Conservation (phyloP, 2,888 invertebrate species). For the Apamea crenata region DNA sequence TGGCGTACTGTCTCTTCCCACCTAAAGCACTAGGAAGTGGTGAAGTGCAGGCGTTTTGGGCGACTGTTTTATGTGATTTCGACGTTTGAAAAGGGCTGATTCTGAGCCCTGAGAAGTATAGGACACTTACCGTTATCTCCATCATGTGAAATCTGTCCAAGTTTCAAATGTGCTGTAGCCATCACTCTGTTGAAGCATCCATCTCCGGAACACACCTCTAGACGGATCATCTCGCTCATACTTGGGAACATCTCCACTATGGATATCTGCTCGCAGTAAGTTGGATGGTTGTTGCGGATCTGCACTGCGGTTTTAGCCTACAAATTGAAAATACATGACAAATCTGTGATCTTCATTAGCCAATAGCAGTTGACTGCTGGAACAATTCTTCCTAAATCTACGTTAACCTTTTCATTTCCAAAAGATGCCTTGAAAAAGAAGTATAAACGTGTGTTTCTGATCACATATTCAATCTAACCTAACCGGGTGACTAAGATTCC, state of each 20-base stretch:
- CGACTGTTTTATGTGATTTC: no score
- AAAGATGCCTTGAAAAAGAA: not conserved
- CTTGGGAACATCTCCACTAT: slow-evolving; percentile 96
- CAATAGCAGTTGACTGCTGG: not conserved
- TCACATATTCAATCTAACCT: not conserved
- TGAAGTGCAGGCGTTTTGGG: not conserved
- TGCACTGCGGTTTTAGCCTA: slow-evolving; percentile 92
- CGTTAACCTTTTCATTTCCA: not conserved
- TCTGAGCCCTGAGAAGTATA: not conserved
- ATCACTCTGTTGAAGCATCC: slow-evolving; percentile 83
- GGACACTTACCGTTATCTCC: slow-evolving; percentile 80
- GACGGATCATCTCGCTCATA: slow-evolving; percentile 92
- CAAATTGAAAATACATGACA: slow-evolving; percentile 4
- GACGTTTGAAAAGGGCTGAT: not conserved
- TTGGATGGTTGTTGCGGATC: slow-evolving; percentile 91
- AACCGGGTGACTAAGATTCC: not conserved
- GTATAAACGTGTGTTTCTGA: not conserved
- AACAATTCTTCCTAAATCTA: not conserved
- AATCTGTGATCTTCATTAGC: not conserved
- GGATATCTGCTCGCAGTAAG: slow-evolving; percentile 94
- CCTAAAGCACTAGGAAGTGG: not conserved
- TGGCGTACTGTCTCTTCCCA: no score
- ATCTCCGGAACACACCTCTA: slow-evolving; percentile 90
- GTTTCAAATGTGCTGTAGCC: slow-evolving; percentile 73
- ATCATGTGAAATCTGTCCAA: slow-evolving; percentile 80